Conservation (phyloP, 2,888 invertebrate genomes). For the Melieria crassipennis region DNA sequence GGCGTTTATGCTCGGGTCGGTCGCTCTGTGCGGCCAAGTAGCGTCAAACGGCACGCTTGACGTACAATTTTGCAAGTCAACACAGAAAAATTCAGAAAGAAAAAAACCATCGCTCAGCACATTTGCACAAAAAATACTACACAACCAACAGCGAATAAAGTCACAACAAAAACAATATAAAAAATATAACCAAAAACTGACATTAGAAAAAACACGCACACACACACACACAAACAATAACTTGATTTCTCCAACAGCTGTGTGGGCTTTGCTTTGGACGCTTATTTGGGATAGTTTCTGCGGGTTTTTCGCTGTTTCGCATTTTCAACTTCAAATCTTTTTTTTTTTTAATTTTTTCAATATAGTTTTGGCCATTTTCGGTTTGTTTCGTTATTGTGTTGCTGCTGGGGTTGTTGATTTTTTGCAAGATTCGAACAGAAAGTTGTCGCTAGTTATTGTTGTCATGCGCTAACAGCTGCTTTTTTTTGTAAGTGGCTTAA, state of each 20-base stretch:
- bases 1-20: no score
- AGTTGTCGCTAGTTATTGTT: neutral
- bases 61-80: neutral
- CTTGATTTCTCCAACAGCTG: constrained; percentile 37
- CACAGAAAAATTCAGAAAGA: neutral
- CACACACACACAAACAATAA: constrained; percentile 7
- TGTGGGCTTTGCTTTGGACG: constrained; percentile 30
- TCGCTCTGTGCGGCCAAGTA: no score
- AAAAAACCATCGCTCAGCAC: neutral
- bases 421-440: neutral
- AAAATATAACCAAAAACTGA: neutral
- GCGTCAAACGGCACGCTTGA: neutral
- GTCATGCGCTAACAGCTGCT: neutral
- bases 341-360: neutral
- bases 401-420: neutral
- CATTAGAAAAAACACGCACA: neutral
- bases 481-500: neutral
- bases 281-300: no score
- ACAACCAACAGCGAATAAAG: constrained; percentile 3
- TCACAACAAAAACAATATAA: neutral
- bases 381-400: constrained; percentile 2
- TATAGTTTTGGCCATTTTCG: constrained; percentile 9
- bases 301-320: no score
- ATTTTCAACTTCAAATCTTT: no score
- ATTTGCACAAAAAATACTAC: neutral